phyloP scores from a whole-genome alignment of 2,797 vertebrate genomes.

The Sebastiscus albofasciatus region DNA sequence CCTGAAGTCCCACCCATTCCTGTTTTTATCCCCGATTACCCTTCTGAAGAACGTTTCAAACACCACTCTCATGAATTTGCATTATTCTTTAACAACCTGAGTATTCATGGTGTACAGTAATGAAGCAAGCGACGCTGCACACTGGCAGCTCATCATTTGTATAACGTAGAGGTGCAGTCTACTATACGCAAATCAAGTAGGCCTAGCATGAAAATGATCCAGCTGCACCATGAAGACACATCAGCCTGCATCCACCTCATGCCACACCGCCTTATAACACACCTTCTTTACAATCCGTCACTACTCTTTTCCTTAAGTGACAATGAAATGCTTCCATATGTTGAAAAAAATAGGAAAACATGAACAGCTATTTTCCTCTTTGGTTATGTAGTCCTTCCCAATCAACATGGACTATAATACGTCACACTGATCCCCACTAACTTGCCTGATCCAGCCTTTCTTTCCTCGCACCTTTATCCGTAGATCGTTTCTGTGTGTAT shows the following conservation, averaged over 20 bases:
- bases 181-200: neutral
- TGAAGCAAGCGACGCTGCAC: neutral
- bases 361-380: neutral
- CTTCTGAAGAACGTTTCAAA: neutral
- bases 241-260: neutral
- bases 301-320: neutral
- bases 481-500: slow-evolving; percentile 11
- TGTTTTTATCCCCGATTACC: slow-evolving; percentile 8
- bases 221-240: neutral
- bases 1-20: neutral
- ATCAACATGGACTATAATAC: neutral
- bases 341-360: neutral
- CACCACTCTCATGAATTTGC: neutral
- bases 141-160: neutral
- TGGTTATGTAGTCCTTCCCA: neutral
- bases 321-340: neutral
- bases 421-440: neutral
- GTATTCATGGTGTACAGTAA: neutral
- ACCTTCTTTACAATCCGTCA: neutral
- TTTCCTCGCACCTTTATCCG: slow-evolving; percentile 18
- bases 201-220: neutral
- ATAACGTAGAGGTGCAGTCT: neutral
- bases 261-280: neutral
- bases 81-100: neutral
- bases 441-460: slow-evolving; percentile 39